Evolutionary conservation across 2,797 vertebrate genomes (phyloP), one percentile per base, ranked within the genome.

Genomic region (Simalia tracyae): DNA sequence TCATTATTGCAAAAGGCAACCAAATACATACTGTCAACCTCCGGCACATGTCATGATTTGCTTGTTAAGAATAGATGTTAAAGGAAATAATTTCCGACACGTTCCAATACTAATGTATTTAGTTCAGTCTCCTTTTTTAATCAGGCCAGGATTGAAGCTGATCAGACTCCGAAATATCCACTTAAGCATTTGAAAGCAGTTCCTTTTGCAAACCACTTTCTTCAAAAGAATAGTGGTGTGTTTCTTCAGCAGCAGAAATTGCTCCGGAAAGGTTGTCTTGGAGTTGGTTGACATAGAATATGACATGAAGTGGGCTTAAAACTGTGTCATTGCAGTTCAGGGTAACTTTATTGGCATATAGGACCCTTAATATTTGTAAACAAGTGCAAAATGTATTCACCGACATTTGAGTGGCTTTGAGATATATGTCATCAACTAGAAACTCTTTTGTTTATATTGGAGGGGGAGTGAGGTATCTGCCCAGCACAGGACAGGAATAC

Each of bases 1-100:
- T 92, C 93, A 61, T 97, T 97, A 97, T 8, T 96, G 93, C 89
- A 96, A 97, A 96, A 97, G 95, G 86, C 94, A 96, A 96, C 88
- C 95, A 97, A 96, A 96, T 93, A 92, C 88, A 76, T 93, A 95
- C 94, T 96, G 95, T 95, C 93, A 95, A 91, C 93, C 89, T 94
- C 63, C 95, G 92, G 42, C 96, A 95, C 93, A 93, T 91, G 64
- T 31, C 0, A 84, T 0, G 0, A 59, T 84, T 81, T 90, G 0
- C 28, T 85, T 95, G 94, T 96, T 89, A 89, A 63, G 91, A 96
- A 50, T 85, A 22, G 57, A 94, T 92, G 84, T 90, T 95, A 68
- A 76, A 94, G 95, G 10, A 94, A 88, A 14, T 57, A 2, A 0
- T 91, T 87, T 94, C 87, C 54, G 90, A 92, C 95, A 86, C 28